Base-by-base conservation (phyloP, 2,888 invertebrate genomes). In the Trimorus sp. region DNA sequence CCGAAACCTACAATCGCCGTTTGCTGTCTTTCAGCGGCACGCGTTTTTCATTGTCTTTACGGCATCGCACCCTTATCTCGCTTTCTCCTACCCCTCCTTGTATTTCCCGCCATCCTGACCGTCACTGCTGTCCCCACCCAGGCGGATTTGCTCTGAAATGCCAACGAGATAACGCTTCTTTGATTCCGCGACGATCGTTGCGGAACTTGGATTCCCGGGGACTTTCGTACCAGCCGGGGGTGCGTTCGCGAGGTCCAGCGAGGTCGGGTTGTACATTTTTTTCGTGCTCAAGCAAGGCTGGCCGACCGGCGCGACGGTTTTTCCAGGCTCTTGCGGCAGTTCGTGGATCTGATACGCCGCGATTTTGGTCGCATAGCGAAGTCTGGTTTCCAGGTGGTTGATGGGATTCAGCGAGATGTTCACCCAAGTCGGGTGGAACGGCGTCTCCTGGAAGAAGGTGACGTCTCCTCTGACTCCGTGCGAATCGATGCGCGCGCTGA, bases 381-480 rank as follows among this genome's bases (percentile, higher is more conserved):
- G 92, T 88, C 95, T 95, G 0, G 95, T 94, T 91, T 95, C 95
- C 73, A 95, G 92, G 85, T 95, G 94, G 59, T 94, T 93, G 0
- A 96, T 92, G 0, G 96, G 93, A 0, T 93, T 93, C 38, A 96
- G 90, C 49, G 95, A 94, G 86, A 97, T 95, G 88, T 95, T 95
- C 0, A 96, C 92, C 93, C 96, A 96, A 0, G 97, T 97, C 0
- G 97, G 96, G 91, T 97, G 96, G 90, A 96, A 97, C 36, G 95
- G 95, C 0, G 97, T 96, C 42, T 95, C 94, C 91, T 98, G 98
- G 0, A 93, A 94, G 80, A 98, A 94, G 9, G 94, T 94, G 1
- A 98, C 93, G 66, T 95, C 94, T 0, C 98, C 98, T 88, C 94
- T 95, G 26, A 98, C 95, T 5, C 98, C 98, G 53, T 95, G 95